Percentiles rank a stretch among this genome's conserved stretches.
Evolutionary conservation across 2,113 vertebrate species (phyloP).

Genomic region (Cebidichthys violaceus): DNA sequence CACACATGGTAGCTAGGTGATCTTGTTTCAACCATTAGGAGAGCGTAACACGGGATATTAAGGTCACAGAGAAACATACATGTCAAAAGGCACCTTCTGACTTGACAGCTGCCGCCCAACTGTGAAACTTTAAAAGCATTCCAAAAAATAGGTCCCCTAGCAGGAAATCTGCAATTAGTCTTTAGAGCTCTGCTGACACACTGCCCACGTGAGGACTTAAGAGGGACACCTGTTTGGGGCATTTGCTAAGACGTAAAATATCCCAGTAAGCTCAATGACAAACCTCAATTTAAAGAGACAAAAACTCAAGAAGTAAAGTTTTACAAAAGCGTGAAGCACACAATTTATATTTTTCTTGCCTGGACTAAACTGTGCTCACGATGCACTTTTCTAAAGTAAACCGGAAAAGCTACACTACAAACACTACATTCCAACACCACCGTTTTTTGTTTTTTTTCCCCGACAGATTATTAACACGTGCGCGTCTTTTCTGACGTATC

Average conservation of each 20-base stretch:
- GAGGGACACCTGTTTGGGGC: slow-evolving; percentile 47
- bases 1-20: slow-evolving; percentile 36
- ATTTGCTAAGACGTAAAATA: slow-evolving; percentile 1
- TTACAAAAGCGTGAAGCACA: not conserved
- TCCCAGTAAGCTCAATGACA: not conserved
- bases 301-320: not conserved
- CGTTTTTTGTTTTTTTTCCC: too few relatives aligned
- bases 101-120: slow-evolving; percentile 72
- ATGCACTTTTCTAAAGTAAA: slow-evolving; percentile 10
- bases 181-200: slow-evolving; percentile 31
- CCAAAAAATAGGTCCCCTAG: slow-evolving; percentile 42
- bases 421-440: slow-evolving; percentile 35
- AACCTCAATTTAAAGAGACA: not conserved
- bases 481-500: slow-evolving; percentile 42
- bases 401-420: not conserved
- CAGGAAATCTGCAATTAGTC: slow-evolving; percentile 61
- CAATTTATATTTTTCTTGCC: not conserved
- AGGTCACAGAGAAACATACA: slow-evolving; percentile 56
- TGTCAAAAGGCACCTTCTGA: slow-evolving; percentile 64
- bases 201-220: slow-evolving; percentile 12
- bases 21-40: slow-evolving; percentile 57
- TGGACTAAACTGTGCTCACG: not conserved
- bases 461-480: slow-evolving; percentile 47
- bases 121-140: slow-evolving; percentile 60
- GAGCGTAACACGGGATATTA: slow-evolving; percentile 45